Evolutionary conservation across 2,797 vertebrate genomes (phyloP).

Genomic region (Buphagus erythrorhynchus): DNA sequence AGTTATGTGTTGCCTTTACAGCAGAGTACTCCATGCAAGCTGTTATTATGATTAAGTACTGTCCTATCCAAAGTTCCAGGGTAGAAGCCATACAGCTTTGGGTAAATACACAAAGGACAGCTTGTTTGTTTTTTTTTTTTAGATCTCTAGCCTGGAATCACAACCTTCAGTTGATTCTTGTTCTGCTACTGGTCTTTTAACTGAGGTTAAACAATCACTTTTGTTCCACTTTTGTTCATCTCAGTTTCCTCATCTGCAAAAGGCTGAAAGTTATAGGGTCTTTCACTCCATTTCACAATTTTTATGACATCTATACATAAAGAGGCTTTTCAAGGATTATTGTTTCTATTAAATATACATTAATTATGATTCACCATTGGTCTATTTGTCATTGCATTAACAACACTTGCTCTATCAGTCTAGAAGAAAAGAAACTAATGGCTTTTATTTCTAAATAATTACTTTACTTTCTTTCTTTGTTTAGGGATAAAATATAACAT

Average conservation of each 20-base stretch:
- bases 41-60: neutral
- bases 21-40: neutral
- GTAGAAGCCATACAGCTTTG: neutral
- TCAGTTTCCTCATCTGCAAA: neutral
- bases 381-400: neutral
- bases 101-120: neutral
- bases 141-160: neutral
- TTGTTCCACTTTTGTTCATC: neutral
- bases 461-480: slow-evolving; percentile 61
- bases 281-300: neutral
- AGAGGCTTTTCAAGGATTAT: neutral
- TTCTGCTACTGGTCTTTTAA: neutral
- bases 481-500: slow-evolving; percentile 78
- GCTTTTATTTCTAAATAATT: neutral
- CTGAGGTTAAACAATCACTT: neutral
- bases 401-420: neutral
- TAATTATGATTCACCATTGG: neutral
- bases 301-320: neutral
- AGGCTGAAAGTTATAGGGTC: neutral
- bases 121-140: neutral
- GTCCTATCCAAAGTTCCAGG: neutral
- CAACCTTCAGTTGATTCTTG: neutral
- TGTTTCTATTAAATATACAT: neutral
- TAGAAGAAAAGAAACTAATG: neutral
- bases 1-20: neutral